phyloP scores from a whole-genome alignment of 2,888 invertebrate species.

The Smittia sp. region DNA sequence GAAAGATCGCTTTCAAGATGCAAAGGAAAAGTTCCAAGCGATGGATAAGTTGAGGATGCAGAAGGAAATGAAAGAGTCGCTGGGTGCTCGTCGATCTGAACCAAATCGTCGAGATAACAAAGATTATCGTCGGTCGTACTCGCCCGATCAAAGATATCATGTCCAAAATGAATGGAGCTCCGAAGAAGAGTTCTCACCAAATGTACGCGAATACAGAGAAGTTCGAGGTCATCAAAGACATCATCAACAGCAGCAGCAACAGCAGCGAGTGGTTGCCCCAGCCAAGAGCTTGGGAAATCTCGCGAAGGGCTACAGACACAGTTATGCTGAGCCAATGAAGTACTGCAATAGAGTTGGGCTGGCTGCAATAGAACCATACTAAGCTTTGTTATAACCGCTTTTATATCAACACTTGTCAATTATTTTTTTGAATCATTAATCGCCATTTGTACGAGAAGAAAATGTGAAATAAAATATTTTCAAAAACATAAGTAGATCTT shows the following conservation, averaged over 20 bases:
- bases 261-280: constrained; percentile 17
- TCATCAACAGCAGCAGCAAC: constrained; percentile 34
- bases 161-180: constrained; percentile 44
- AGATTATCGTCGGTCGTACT: constrained; percentile 3
- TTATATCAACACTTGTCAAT: background rate
- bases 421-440: background rate
- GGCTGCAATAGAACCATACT: constrained; percentile 46
- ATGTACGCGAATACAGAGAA: constrained; percentile 44
- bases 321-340: constrained; percentile 49
- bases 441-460: background rate
- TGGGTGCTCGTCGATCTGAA: constrained; percentile 1
- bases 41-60: constrained; percentile 59
- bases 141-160: background rate
- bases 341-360: constrained; percentile 51
- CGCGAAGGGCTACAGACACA: constrained; percentile 53
- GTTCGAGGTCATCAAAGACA: constrained; percentile 43
- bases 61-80: background rate
- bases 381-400: background rate
- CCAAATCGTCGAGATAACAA: background rate
- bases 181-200: constrained; percentile 43
- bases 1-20: constrained; percentile 78
- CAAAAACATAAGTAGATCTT: no score
- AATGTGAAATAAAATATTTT: background rate
- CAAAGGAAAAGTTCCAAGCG: constrained; percentile 80
- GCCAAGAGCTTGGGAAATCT: constrained; percentile 50